These are phyloP conservation scores for Aramus guarauna DNA, from an alignment of 2,113 vertebrate species.

Conservation along the genomic window DNA sequence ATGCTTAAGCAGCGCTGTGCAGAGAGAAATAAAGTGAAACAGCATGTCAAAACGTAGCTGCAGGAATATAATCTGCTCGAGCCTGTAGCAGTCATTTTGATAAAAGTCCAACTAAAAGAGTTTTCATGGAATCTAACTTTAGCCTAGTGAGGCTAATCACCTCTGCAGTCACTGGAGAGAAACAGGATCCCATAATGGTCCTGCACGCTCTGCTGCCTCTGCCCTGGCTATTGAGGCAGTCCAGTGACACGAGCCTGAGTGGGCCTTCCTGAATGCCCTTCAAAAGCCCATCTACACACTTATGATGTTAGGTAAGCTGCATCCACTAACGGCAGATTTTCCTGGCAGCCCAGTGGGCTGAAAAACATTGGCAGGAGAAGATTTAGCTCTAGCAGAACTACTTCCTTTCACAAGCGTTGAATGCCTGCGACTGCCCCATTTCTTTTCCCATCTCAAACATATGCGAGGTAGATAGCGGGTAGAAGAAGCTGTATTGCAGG, in stretches of 20 bases:
- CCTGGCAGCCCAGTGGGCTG: background rate
- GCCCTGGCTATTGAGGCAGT: background rate
- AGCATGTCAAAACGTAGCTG: background rate
- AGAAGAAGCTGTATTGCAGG: slow-evolving; percentile 16
- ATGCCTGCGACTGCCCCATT: background rate
- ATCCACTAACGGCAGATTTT: background rate
- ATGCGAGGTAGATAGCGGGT: background rate
- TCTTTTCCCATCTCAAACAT: background rate
- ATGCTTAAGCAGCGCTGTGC: background rate
- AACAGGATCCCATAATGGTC: background rate
- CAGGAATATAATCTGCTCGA: background rate
- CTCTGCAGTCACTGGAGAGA: background rate
- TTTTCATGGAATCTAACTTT: slow-evolving; percentile 20
- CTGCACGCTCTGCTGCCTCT: background rate
- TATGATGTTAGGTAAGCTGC: background rate
- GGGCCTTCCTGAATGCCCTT: background rate
- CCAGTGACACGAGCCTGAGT: background rate
- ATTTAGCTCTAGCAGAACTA: background rate
- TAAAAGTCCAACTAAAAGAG: background rate
- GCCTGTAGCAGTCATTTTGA: slow-evolving; percentile 22
- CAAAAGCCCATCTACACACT: background rate
- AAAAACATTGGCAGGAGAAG: background rate
- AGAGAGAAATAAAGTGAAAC: slow-evolving; percentile 22
- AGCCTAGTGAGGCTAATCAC: background rate
- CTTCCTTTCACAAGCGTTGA: background rate